phyloP scores from a whole-genome alignment of 2,113 vertebrate genomes.

The Amphiprion ocellaris region DNA sequence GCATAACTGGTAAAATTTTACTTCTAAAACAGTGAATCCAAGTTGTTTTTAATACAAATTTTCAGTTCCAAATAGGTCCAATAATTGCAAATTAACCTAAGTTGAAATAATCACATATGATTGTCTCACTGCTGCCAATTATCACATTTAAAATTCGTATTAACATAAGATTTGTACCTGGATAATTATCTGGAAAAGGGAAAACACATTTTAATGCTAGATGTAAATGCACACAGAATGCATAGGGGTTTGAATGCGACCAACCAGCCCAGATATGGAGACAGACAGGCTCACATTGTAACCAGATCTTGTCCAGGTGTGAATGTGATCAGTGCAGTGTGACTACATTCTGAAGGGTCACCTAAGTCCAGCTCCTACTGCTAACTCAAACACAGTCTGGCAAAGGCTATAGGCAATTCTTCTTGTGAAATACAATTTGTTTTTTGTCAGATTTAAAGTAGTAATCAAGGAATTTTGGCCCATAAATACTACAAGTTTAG shows the following conservation, averaged over 20 bases:
- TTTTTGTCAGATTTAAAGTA: not conserved
- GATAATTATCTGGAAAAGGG: not conserved
- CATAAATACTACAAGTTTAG: too few species aligned
- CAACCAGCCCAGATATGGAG: not conserved
- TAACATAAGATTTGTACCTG: not conserved
- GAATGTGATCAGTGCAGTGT: not conserved
- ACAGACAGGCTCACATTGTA: not conserved
- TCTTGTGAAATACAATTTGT: not conserved
- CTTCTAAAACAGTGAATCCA: not conserved
- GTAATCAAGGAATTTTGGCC: too few species aligned
- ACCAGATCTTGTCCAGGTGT: not conserved
- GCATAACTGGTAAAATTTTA: not conserved
- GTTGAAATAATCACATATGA: not conserved
- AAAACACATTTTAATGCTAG: not conserved
- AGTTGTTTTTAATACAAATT: not conserved
- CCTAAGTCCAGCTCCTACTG: not conserved
- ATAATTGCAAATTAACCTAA: not conserved
- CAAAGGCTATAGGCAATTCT: not conserved
- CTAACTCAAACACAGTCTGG: not conserved
- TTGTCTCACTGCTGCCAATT: not conserved
- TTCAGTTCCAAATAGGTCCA: not conserved
- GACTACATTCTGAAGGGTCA: not conserved
- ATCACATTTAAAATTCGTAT: not conserved
- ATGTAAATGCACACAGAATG: not conserved
- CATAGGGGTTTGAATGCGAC: not conserved